Evolutionary conservation across 2,113 vertebrate species (phyloP), one percentile per base, ranked within the genome.

Genomic region (Podocnemis expansa): DNA sequence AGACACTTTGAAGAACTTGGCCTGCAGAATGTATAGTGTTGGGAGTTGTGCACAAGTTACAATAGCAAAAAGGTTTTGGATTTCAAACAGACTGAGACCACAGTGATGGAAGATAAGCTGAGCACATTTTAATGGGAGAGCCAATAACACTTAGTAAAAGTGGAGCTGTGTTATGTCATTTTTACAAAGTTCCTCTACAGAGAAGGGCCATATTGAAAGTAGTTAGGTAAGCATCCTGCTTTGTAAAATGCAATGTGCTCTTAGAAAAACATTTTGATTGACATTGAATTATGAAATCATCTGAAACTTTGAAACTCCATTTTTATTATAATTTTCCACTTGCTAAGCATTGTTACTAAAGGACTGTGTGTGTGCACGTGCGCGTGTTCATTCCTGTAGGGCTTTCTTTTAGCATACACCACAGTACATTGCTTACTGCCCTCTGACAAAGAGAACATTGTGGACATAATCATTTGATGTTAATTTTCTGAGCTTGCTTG

Each of bases 11-110:
- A n/a, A n/a, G n/a, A n/a, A n/a, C n/a, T 94, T 60, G 80, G 43
- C 80, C 84, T 96, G 76, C 56, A 60, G 91, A 60, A 91, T 86
- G 84, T 92, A 80, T 41, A 85, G 52, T 76, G 84, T 88, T 94
- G 89, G 86, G 82, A 91, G 89, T 86, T 87, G 41, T 79, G 11
- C 78, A 85, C 4, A 0, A 96, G 94, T 85, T 84, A 94, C 92
- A 96, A 95, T 93, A 95, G 91, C 84, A 88, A 87, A 94, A 96
- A 47, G 7, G 92, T 88, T n/a, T 94, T 95, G 92, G 95, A 56
- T 91, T 94, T 79, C 84, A 91, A 80, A 80, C 45, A 93, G 70
- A 92, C 94, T 97, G 96, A 96, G 79, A 90, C 76, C 92, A 91
- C 91, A 92, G 92, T 91, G 79, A 91, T 73, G 52, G 85, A 79